Evolutionary conservation across 2,113 vertebrate genomes (phyloP).

Genomic region (Pachypanchax playfairii): DNA sequence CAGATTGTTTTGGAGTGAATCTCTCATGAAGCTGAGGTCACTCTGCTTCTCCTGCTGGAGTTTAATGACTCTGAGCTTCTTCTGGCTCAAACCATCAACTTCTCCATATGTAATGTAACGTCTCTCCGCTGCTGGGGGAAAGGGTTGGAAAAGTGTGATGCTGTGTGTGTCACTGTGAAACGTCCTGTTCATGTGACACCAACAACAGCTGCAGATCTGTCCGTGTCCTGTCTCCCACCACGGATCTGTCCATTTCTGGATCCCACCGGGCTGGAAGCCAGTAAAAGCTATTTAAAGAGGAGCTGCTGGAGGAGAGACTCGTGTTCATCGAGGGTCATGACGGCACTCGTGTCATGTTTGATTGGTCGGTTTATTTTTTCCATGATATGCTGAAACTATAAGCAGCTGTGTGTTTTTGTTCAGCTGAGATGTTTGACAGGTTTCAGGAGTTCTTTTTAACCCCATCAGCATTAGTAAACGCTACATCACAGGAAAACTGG

Average conservation of each 20-base stretch:
- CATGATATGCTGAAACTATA: neutral
- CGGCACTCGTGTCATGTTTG: neutral
- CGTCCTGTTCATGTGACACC: slow-evolving; percentile 57
- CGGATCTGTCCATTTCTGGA: slow-evolving; percentile 52
- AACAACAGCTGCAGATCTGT: slow-evolving; percentile 48
- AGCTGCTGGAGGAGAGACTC: neutral
- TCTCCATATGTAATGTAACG: too few relatives aligned
- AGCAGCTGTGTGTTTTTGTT: neutral
- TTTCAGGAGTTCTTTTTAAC: neutral
- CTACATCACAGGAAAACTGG: too few relatives aligned
- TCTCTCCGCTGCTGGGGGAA: too few relatives aligned
- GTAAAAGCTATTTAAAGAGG: slow-evolving; percentile 52
- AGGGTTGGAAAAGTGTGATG: slow-evolving; percentile 28
- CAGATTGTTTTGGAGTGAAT: too few relatives aligned
- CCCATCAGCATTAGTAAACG: too few relatives aligned
- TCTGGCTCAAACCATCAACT: too few relatives aligned
- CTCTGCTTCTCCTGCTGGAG: too few relatives aligned
- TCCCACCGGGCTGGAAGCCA: slow-evolving; percentile 8
- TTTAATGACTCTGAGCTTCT: too few relatives aligned
- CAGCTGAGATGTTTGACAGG: neutral
- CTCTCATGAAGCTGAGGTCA: too few relatives aligned
- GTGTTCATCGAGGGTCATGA: neutral
- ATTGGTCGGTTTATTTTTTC: neutral
- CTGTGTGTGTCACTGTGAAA: slow-evolving; percentile 9
- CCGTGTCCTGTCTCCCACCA: too few relatives aligned